Base-by-base conservation (phyloP, 1,140 invertebrate species). In the Penaeus japonicus region DNA sequence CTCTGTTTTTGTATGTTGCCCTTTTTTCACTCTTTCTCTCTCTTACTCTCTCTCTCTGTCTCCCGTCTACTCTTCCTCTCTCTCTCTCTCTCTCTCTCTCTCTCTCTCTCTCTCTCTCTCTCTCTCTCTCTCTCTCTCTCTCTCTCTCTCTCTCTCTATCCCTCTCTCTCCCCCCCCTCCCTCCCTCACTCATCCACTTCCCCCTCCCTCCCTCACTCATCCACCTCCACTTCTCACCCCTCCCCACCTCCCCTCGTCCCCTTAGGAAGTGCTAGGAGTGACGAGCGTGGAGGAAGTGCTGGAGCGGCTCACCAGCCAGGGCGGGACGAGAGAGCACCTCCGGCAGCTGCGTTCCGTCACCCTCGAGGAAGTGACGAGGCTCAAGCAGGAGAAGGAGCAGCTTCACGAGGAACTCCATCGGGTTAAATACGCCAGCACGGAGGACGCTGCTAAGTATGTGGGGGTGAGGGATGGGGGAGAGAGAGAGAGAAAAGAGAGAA, bases 301-400 rank as follows among this genome's bases (percentile, higher is more conserved):
- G 24, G 89, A 90, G n/a, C 75, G 89, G 20, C 83, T 90, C 18
- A 90, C 82, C 24, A 85, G 75, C 0, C 89, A 90, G 55, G 79
- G 80, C 47, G 75, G 35, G 22, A 90, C 89, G 4, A 32, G 80
- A 18, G 82, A 90, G 70, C 89, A 90, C 82, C 77, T 90, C 4
- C 65, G 87, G n/a, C 85, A 90, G 82, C 83, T 90, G 10, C 70
- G 89, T 15, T 87, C 86, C n/a, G 89, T 88, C 59, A 88, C 89
- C 22, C 82, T 90, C 18, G 85, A 88, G 82, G 89, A 90, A 75
- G 82, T 90, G 27, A 84, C 85, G 18, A 24, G 82, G 22, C 85
- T 87, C 17, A 88, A 90, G 77, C 85, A 86, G 59, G 85, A 90
- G 79, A 84, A 88, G 47, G 89, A 90, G 39, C 82, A 87, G 27